phyloP scores from a whole-genome alignment of 2,113 vertebrate genomes.

The Oriolus oriolus region DNA sequence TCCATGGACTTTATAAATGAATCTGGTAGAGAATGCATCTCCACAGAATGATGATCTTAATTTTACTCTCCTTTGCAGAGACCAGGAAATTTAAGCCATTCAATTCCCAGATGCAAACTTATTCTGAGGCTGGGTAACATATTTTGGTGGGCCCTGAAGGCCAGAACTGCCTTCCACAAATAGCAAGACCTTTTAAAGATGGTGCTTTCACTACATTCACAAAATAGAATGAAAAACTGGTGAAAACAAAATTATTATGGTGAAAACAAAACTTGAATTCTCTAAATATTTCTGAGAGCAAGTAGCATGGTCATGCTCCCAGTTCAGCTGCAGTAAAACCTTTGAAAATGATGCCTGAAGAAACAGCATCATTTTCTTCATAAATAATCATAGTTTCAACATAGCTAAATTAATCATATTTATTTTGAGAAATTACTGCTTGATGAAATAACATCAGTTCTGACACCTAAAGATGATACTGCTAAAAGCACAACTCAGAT shows the following conservation, averaged over 20 bases:
- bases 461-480: neutral
- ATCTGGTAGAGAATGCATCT: conserved; percentile 9
- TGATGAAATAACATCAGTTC: neutral
- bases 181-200: neutral
- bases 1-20: neutral
- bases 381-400: neutral
- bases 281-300: neutral
- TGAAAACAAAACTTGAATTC: neutral
- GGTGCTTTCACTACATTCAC: neutral
- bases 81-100: neutral
- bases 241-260: neutral
- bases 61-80: conserved; percentile 7
- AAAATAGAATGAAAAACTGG: neutral
- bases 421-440: conserved; percentile 12
- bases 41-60: conserved; percentile 20
- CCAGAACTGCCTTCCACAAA: conserved; percentile 1
- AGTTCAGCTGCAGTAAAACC: neutral
- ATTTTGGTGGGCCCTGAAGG: conserved; percentile 10
- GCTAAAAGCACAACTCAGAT: neutral
- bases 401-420: neutral
- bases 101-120: neutral
- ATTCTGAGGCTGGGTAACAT: neutral
- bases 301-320: neutral
- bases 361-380: conserved; percentile 5
- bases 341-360: neutral